Evolutionary conservation across 2,797 vertebrate genomes (phyloP).

Genomic region (Crax fasciolata): DNA sequence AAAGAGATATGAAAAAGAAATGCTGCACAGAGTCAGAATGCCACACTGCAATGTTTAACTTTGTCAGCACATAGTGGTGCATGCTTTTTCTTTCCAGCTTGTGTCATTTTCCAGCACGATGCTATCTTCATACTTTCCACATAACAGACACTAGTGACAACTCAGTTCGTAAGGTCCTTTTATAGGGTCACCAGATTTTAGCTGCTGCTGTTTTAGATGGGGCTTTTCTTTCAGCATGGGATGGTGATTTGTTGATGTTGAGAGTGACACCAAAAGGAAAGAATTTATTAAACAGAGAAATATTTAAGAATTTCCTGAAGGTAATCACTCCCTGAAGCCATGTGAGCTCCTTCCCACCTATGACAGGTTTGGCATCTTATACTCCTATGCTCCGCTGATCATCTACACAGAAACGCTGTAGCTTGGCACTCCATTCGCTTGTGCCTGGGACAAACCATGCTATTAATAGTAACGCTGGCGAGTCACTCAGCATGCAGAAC

Average conservation of each 20-base stretch:
- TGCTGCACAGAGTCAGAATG: neutral
- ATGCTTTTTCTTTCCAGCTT: neutral
- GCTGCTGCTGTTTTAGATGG: neutral
- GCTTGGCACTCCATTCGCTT: neutral
- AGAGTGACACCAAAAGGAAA: neutral
- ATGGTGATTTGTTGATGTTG: neutral
- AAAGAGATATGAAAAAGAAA: neutral
- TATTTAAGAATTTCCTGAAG: neutral
- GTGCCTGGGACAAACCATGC: neutral
- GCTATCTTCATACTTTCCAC: neutral
- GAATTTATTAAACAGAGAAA: neutral
- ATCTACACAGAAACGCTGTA: neutral
- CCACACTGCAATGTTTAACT: neutral
- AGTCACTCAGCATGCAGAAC: neutral
- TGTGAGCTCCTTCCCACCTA: neutral
- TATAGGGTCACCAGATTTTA: neutral
- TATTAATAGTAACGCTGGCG: neutral
- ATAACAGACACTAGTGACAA: neutral
- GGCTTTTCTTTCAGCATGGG: neutral
- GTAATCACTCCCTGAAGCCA: neutral
- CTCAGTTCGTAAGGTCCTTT: neutral
- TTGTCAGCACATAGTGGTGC: rapidly evolving
- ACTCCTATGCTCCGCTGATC: neutral
- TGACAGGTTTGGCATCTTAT: neutral
- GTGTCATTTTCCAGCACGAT: neutral